Base-by-base conservation (phyloP, 2,888 invertebrate genomes). In the Cybosia mesomella region DNA sequence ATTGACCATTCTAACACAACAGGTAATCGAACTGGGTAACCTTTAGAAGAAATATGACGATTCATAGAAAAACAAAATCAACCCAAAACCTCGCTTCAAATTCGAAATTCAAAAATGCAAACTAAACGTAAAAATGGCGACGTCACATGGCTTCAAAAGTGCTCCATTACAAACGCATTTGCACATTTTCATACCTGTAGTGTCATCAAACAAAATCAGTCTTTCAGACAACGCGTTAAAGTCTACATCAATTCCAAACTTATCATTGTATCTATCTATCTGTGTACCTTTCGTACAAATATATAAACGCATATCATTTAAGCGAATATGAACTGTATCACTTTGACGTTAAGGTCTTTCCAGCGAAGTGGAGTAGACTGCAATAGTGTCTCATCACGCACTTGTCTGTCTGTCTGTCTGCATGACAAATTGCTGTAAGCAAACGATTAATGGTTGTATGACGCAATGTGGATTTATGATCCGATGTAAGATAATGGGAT, bases 371-470 rank as follows among this genome's bases (percentile, higher is more conserved):
- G 13, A 65, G 61, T 57, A 67, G 68, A 73, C 69, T 73, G 65
- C 58, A 72, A 71, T 73, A 54, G 65, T 74, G 67, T 68, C 68
- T 76, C 82, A 68, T 74, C 74, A 76, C 68, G 78, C 70, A 82
- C 84, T 80, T 83, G 86, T 85, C 84, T 82, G 88, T 89, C 85
- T 84, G 62, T 90, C 89, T 87, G 89, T 86, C 84, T 83, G 81
- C 84, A 85, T 92, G 92, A 92, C 92, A 92, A 91, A 92, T 91
- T 89, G 89, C 88, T 82, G 77, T 78, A 85, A 82, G 83, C 78
- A 63, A 82, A 84, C 88, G 92, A 92, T 92, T 92, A 91, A 92
- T 92, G 91, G 87, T 84, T 74, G 74, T 79, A 84, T 85, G 87
- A 87, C 86, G 86, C 77, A 78, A 77, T 81, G 84, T 83, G 85